These are phyloP conservation scores for Heptranchias perlo DNA, from an alignment of 2,113 vertebrate genomes.

Conservation along the genomic window DNA sequence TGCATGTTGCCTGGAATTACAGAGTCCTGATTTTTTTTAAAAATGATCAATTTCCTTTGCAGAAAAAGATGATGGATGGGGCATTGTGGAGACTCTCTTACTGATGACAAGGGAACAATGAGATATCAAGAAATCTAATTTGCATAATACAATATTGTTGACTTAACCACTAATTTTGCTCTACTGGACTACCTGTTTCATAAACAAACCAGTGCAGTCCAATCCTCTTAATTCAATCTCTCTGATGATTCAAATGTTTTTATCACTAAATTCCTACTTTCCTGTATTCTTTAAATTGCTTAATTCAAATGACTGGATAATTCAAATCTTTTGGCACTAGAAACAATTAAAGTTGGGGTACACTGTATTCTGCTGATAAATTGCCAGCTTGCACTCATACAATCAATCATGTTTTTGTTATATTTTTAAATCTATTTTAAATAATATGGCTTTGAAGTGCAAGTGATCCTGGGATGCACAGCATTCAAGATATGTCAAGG, in stretches of 20 bases:
- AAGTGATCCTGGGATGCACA: background rate
- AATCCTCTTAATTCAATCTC: background rate
- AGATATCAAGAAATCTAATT: background rate
- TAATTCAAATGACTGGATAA: background rate
- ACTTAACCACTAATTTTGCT: background rate
- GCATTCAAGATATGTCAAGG: background rate
- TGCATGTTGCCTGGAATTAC: background rate
- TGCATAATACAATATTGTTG: background rate
- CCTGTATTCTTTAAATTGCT: background rate
- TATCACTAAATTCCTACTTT: background rate
- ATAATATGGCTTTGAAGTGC: background rate
- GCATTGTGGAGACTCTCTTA: background rate
- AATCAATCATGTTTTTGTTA: background rate
- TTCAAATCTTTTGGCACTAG: background rate
- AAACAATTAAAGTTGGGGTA: background rate
- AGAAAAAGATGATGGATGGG: background rate
- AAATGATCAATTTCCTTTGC: background rate
- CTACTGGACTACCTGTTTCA: background rate
- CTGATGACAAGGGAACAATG: background rate
- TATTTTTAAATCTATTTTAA: background rate
- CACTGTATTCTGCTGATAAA: background rate
- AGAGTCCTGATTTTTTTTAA: background rate
- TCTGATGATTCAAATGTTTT: background rate
- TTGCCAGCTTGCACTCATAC: background rate
- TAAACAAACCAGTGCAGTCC: background rate